A percentile compares a stretch with the other conserved stretches of the same genome.
phyloP scores from a whole-genome alignment of 2,113 vertebrate genomes.

The Pseudonaja textilis region DNA sequence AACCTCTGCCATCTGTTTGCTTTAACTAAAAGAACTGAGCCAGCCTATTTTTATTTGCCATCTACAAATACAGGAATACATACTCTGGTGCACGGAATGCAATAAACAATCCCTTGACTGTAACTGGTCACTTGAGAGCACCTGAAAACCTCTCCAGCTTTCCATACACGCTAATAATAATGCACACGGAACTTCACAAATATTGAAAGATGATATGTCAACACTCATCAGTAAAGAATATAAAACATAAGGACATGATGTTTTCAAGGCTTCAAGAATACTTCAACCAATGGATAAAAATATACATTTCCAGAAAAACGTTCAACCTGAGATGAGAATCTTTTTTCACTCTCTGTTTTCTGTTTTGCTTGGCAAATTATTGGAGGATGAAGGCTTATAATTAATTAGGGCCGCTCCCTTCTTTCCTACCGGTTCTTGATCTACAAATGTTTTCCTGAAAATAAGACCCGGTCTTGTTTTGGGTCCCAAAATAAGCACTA shows the following conservation, averaged over 20 bases:
- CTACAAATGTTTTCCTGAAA: too few relatives aligned
- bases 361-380: not conserved
- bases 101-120: slow-evolving; percentile 4
- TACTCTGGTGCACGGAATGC: not conserved
- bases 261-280: not conserved
- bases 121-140: not conserved
- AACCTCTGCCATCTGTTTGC: slow-evolving; percentile 18
- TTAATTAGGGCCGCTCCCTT: not conserved
- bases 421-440: not conserved
- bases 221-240: slow-evolving; percentile 5
- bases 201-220: not conserved
- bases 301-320: not conserved
- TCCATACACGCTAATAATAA: slow-evolving; percentile 2
- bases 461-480: too few relatives aligned
- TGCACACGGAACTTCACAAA: not conserved
- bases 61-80: not conserved
- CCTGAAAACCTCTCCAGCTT: not conserved
- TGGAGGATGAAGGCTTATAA: not conserved
- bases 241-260: rapidly evolving
- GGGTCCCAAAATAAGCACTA: too few relatives aligned
- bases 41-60: slow-evolving; percentile 7
- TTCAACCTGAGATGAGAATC: not conserved
- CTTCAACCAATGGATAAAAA: not conserved
- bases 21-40: slow-evolving; percentile 1
- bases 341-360: not conserved